Evolutionary conservation across 2,888 invertebrate species (phyloP), one percentile per base, ranked within the genome.

Genomic region (Hydrotaea diabolus): DNA sequence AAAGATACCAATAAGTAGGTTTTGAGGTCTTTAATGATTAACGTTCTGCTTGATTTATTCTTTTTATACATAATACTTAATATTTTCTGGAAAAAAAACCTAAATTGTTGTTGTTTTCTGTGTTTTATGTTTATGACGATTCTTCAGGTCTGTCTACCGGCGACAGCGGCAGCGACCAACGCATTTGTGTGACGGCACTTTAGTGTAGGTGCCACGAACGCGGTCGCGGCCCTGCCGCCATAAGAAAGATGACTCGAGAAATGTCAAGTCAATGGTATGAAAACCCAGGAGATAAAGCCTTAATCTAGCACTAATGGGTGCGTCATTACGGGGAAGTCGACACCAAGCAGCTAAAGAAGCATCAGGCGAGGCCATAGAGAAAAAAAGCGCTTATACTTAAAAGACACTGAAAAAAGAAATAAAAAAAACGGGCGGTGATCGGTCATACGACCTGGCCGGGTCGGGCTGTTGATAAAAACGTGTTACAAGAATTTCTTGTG

Each of bases 1-100:
- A 62, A n/a, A n/a, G 62, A 79, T 62, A 39, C 23, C 74, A 55
- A 82, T 82, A 85, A 79, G 79, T 85, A 74, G 85, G 85, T 85
- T 85, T 85, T 80, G 21, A 85, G 85, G 85, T 80, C 82, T 80
- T 82, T 55, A 72, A 64, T 72, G 62, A 43, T 69, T 69, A 69
- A 69, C 43, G 69, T 69, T 69, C 43, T 69, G 43, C 0, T 74
- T 77, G 72, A 23, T 72, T 36, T n/a, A 55, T 21, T 71, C n/a
- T 72, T 79, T 76, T 53, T 26, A 46, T 21, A 72, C 31, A 9
- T 59, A 59, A 59, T 59, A 55, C 55, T 55, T 55, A 59, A 59
- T 59, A 15, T 26, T 59, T 59, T 59, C 11, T 11, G 39, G 5
- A 8, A 55, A 21, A 8, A 55, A 21, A 55, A 19, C 21, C 21